phyloP scores from a whole-genome alignment of 2,797 vertebrate species.

The Chlorospingus flavigularis region DNA sequence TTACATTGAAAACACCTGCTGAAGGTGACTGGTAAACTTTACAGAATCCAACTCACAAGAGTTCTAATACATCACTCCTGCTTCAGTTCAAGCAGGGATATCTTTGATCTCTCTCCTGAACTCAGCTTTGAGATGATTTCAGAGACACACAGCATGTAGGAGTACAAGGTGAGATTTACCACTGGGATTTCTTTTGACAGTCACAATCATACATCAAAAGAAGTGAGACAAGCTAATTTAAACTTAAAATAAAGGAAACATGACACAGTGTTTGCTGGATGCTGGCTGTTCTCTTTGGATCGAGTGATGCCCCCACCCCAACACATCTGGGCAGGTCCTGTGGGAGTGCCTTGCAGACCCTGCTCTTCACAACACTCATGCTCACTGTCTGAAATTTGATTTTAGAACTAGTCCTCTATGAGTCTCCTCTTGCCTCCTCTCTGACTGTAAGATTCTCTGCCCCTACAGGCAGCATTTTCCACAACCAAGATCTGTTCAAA shows the following conservation, averaged over 20 bases:
- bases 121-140: background rate
- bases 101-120: background rate
- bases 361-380: background rate
- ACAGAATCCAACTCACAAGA: background rate
- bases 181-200: background rate
- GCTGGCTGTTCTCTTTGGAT: background rate
- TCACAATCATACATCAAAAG: background rate
- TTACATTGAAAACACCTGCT: background rate
- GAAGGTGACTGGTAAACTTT: background rate
- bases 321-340: background rate
- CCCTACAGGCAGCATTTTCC: background rate
- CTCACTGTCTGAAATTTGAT: background rate
- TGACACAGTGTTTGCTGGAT: background rate
- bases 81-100: background rate
- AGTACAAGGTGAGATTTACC: background rate
- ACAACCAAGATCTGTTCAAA: background rate
- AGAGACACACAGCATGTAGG: background rate
- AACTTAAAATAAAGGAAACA: background rate
- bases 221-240: background rate
- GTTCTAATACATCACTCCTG: background rate
- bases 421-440: background rate
- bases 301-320: rapidly evolving
- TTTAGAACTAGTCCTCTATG: background rate
- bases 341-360: background rate
- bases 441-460: background rate